Evolutionary conservation across 1,140 invertebrate genomes (phyloP), one percentile per base, ranked within the genome.

Genomic region (Bradysia coprophila): DNA sequence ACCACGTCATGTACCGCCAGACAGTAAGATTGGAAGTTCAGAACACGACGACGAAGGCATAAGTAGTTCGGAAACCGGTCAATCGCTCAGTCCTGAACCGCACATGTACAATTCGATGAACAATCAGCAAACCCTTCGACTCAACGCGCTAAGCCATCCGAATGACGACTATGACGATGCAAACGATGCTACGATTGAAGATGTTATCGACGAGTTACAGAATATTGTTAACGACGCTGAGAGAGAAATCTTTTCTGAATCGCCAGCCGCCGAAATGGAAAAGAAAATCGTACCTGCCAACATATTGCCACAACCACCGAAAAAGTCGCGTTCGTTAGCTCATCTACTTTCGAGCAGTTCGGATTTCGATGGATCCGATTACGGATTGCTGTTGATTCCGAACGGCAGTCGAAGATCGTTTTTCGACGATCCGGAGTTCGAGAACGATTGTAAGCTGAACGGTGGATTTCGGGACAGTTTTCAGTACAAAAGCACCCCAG

Each of bases 211-310:
- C 56, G 82, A 86, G 54, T 57, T 89, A 21, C 69, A 78, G 48
- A 86, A 85, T 48, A 85, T 87, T 40, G 79, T 87, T 1, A 86
- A 83, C 53, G 79, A 87, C 44, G 83, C 81, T 0, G 81, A 86
- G 63, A 72, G 72, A 1, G 77, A 85, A 51, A 78, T 48, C 3
- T 13, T 15, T 2, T 21, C 16, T 16, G 9, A 22, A 8, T 3
- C 11, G 55, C 21, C 57, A 54, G 38, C 55, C 48, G 31, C 52
- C 49, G 13, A 56, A 63, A 38, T 59, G 53, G 73, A 76, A 51
- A 53, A 61, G 40, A 66, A 73, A 46, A 77, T 76, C 28, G 63
- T 77, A 32, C 75, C 75, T 3, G 68, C 61, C 1, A 73, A 72
- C 51, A 67, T 77, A 43, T 53, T 75, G 10, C 74, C 75, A 3